Conservation (phyloP, 2,797 vertebrate species). For the Scyliorhinus canicula region DNA sequence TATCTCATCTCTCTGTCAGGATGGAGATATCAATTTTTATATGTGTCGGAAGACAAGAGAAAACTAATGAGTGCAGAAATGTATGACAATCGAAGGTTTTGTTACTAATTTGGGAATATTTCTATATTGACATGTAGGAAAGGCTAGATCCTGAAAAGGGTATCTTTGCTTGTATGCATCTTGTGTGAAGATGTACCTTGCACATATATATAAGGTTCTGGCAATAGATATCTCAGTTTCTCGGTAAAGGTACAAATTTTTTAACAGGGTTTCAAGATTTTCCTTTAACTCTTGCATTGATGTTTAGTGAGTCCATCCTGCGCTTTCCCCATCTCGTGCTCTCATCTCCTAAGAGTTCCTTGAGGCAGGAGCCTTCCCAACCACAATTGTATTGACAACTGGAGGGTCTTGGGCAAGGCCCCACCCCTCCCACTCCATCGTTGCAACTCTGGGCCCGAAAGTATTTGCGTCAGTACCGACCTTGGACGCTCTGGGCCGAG, state of each 20-base stretch:
- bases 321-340: background rate
- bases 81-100: background rate
- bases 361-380: background rate
- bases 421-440: background rate
- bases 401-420: background rate
- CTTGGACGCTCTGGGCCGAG: too few relatives aligned
- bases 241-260: background rate
- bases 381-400: too few relatives aligned
- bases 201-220: too few relatives aligned
- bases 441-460: too few relatives aligned
- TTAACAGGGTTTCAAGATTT: background rate
- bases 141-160: background rate
- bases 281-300: background rate
- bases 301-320: background rate
- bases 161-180: background rate
- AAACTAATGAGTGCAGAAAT: background rate
- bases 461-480: background rate
- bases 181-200: slow-evolving; percentile 3
- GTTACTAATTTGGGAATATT: background rate
- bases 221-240: background rate
- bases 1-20: too few relatives aligned
- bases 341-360: background rate
- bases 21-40: background rate
- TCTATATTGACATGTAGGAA: background rate
- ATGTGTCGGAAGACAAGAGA: background rate